These are phyloP conservation scores for Chelidonichthys spinosus DNA, from an alignment of 2,797 vertebrate species.

Conservation along the genomic window DNA sequence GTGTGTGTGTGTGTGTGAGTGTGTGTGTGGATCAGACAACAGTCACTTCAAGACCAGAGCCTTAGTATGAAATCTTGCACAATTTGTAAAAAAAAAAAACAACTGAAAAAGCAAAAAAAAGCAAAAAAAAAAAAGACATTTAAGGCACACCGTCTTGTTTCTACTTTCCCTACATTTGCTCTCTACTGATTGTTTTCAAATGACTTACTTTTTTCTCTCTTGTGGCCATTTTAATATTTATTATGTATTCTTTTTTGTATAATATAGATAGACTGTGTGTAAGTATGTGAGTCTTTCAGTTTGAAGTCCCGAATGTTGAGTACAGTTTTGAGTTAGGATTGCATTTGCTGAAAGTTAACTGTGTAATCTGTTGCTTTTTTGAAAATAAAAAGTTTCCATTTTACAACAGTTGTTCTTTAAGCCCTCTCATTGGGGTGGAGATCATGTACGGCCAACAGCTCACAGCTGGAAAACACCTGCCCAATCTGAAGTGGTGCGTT, in stretches of 20 bases:
- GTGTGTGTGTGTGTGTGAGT: slow-evolving; percentile 35
- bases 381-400: slow-evolving; percentile 99
- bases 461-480: slow-evolving; percentile 11
- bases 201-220: slow-evolving; percentile 94
- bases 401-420: slow-evolving; percentile 82
- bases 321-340: slow-evolving; percentile 99
- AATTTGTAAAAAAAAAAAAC: slow-evolving; percentile 93
- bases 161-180: slow-evolving; percentile 99
- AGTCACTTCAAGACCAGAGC: slow-evolving; percentile 97
- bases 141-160: slow-evolving; percentile 99
- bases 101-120: slow-evolving; percentile 32
- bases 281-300: slow-evolving; percentile 99
- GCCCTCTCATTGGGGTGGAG: slow-evolving; percentile 65
- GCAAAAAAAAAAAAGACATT: slow-evolving; percentile 89
- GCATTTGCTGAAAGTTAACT: slow-evolving; percentile 99
- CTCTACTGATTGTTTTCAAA: slow-evolving; percentile 97
- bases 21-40: slow-evolving; percentile 87
- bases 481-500: not conserved
- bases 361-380: slow-evolving; percentile 99
- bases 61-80: slow-evolving; percentile 99
- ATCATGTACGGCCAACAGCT: not conserved
- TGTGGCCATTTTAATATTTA: slow-evolving; percentile 96
- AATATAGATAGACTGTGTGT: slow-evolving; percentile 97
- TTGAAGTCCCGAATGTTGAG: slow-evolving; percentile 98
- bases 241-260: slow-evolving; percentile 98